These are phyloP conservation scores for Drosophila lutescens DNA, from an alignment of 2,888 invertebrate species.

Conservation along the genomic window DNA sequence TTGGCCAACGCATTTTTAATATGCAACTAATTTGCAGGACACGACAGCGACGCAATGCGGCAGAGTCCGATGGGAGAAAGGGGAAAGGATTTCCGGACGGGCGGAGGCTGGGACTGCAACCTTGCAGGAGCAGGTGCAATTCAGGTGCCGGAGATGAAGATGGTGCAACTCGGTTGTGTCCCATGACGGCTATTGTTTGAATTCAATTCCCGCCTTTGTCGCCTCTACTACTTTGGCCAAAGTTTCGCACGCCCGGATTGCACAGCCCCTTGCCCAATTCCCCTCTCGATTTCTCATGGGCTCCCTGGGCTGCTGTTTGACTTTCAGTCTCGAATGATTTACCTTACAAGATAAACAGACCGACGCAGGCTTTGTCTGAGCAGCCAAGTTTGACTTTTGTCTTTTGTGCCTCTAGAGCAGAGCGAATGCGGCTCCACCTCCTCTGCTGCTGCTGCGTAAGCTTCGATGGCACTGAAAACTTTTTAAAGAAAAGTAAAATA, in stretches of 20 bases:
- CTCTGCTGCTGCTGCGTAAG: background rate
- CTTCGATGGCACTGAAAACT: background rate
- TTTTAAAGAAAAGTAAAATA: too few species aligned
- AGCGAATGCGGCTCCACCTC: background rate
- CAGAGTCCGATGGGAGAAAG: conserved; percentile 34
- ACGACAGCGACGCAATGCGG: conserved; percentile 69
- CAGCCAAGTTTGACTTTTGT: conserved; percentile 77
- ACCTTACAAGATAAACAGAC: conserved; percentile 78
- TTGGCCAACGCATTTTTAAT: conserved; percentile 77
- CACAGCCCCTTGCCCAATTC: background rate
- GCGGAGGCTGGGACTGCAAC: background rate
- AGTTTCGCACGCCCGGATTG: conserved; percentile 49
- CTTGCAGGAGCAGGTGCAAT: conserved; percentile 19
- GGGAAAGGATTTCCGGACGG: conserved; percentile 2
- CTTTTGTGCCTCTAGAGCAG: conserved; percentile 49
- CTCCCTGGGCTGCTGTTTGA: conserved; percentile 66
- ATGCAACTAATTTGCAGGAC: conserved; percentile 75
- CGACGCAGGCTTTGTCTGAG: conserved; percentile 60
- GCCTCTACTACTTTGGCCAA: conserved; percentile 76
- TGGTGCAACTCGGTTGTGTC: conserved; percentile 32
- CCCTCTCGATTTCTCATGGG: conserved; percentile 13
- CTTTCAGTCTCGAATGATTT: conserved; percentile 80
- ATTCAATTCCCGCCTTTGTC: conserved; percentile 77
- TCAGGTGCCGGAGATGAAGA: conserved; percentile 5
- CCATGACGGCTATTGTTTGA: conserved; percentile 75